phyloP scores from a whole-genome alignment of 2,888 invertebrate species.

The Catocala sponsa region DNA sequence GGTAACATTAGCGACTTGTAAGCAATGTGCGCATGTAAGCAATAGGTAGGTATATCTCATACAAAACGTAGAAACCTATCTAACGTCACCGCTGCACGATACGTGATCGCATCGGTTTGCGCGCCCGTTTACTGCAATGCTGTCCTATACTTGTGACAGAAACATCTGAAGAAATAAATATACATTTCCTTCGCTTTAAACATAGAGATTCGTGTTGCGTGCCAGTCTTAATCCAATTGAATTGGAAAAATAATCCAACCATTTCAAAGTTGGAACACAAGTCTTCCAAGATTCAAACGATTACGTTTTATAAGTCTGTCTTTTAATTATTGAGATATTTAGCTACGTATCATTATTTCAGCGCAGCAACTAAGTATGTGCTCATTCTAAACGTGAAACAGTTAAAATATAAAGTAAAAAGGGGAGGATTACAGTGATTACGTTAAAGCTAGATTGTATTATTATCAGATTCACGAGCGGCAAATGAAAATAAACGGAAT shows the following conservation, averaged over 20 bases:
- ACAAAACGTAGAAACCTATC: no score
- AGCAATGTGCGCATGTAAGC: no score
- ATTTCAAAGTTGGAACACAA: slow-evolving; percentile 46
- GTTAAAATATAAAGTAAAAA: slow-evolving; percentile 20
- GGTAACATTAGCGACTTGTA: no score
- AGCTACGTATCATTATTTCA: slow-evolving; percentile 15
- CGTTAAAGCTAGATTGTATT: slow-evolving; percentile 16
- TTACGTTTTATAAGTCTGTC: slow-evolving; percentile 26
- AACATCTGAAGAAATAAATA: slow-evolving; percentile 22
- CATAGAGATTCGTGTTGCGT: slow-evolving; percentile 40
- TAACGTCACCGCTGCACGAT: no score
- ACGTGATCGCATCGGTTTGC: no score
- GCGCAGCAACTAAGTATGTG: slow-evolving; percentile 33
- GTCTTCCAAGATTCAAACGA: slow-evolving; percentile 29
- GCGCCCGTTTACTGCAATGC: no score
- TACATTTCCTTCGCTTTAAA: slow-evolving; percentile 30
- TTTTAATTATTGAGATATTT: slow-evolving; percentile 22
- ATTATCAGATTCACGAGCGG: slow-evolving; percentile 11
- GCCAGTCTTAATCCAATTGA: slow-evolving; percentile 59
- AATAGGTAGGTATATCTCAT: no score
- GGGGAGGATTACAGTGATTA: slow-evolving; percentile 28
- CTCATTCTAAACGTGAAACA: slow-evolving; percentile 20
- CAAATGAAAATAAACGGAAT: slow-evolving; percentile 13
- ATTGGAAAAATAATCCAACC: slow-evolving; percentile 65
- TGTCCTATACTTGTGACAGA: slow-evolving; percentile 9